phyloP scores from a whole-genome alignment of 2,113 vertebrate species.

The Coturnix japonica region DNA sequence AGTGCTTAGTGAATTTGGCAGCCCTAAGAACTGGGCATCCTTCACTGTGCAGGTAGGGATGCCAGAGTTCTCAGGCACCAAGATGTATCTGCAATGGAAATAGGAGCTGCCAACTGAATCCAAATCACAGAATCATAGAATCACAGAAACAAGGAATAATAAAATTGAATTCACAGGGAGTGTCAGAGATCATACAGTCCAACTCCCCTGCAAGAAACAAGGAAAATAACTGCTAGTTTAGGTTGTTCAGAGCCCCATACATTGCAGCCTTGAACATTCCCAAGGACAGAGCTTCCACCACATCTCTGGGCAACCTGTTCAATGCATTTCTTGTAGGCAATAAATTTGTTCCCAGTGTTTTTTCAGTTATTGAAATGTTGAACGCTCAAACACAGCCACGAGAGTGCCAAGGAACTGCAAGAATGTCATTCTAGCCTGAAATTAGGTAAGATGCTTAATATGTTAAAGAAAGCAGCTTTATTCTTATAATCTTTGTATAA shows the following conservation, averaged over 20 bases:
- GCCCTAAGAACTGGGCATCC: neutral
- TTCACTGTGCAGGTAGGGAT: neutral
- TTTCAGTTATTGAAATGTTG: neutral
- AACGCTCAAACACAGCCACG: neutral
- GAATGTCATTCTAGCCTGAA: neutral
- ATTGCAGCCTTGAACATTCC: no score
- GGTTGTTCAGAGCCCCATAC: no score
- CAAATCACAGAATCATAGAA: neutral
- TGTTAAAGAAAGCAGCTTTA: neutral
- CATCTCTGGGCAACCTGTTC: no score
- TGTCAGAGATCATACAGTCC: no score
- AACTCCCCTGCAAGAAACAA: no score
- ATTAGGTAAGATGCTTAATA: neutral
- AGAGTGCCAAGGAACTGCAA: neutral
- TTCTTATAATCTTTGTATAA: neutral
- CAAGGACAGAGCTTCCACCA: no score
- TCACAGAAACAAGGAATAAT: no score
- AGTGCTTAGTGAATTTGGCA: neutral
- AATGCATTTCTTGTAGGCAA: neutral
- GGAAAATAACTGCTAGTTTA: no score
- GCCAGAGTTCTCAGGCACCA: neutral
- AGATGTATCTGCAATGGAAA: neutral
- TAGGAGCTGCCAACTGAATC: accelerated
- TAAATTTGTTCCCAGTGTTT: neutral
- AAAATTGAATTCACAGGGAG: no score